Conservation (phyloP, 2,888 invertebrate genomes). For the Eristalis pertinax region DNA sequence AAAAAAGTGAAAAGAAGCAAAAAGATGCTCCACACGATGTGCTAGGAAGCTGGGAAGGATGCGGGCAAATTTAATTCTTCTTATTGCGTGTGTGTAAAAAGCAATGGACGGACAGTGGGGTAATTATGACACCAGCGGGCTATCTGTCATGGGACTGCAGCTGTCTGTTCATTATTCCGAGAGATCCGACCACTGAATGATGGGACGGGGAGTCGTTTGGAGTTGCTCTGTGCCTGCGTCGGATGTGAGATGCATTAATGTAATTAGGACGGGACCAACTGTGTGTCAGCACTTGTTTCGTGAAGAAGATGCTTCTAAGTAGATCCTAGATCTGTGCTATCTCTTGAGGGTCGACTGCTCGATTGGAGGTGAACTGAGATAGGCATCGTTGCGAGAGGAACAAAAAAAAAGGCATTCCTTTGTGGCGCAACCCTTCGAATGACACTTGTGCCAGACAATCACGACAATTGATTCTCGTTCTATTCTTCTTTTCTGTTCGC, state of each 20-base stretch:
- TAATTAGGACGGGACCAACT: constrained; percentile 31
- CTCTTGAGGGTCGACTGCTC: constrained; percentile 27
- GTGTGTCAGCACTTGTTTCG: not conserved
- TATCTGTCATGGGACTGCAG: constrained; percentile 58
- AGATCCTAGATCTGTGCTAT: constrained; percentile 46
- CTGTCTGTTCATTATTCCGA: constrained; percentile 60
- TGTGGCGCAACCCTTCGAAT: constrained; percentile 18
- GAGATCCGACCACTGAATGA: not conserved
- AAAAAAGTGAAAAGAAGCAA: no score
- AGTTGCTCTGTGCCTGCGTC: not conserved
- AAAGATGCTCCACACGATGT: constrained; percentile 28
- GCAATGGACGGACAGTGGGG: not conserved
- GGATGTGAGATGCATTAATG: constrained; percentile 51
- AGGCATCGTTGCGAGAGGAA: no score
- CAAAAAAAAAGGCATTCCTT: constrained; percentile 46
- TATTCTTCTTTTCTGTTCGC: not conserved
- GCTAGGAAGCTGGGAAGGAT: not conserved
- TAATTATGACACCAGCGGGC: constrained; percentile 69
- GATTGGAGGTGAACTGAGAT: constrained; percentile 25
- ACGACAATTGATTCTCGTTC: constrained; percentile 50
- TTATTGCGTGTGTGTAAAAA: constrained; percentile 47
- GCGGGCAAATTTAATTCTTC: constrained; percentile 49
- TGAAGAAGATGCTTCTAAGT: not conserved
- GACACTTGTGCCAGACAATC: constrained; percentile 45
- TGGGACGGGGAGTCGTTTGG: not conserved